These are phyloP conservation scores for Myrmecophaga tridactyla DNA, from an alignment of 2,113 vertebrate genomes.

Conservation along the genomic window DNA sequence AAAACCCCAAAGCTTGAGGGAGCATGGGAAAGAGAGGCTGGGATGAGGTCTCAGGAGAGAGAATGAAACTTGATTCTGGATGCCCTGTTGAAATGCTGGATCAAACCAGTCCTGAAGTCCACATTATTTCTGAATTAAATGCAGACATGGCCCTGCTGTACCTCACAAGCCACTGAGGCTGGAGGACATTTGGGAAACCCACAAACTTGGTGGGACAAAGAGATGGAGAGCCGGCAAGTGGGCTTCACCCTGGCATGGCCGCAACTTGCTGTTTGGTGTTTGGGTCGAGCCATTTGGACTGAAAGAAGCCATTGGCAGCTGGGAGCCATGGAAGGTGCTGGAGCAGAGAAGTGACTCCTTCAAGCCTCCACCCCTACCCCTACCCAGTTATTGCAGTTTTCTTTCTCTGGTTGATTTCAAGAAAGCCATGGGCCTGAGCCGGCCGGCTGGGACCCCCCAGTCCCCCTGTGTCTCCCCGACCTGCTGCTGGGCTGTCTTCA, in stretches of 20 bases:
- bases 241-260: too few relatives aligned
- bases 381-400: too few relatives aligned
- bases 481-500: constrained; percentile 77
- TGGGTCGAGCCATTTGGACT: neutral
- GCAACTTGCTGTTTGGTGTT: neutral
- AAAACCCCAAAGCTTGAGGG: neutral
- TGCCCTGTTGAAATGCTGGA: neutral
- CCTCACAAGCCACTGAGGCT: neutral
- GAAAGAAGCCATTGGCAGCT: neutral
- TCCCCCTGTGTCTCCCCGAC: constrained; percentile 11
- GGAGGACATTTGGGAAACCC: neutral
- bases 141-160: neutral
- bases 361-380: too few relatives aligned
- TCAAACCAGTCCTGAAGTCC: neutral
- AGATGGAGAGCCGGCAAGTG: neutral
- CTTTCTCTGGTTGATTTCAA: neutral
- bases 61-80: neutral
- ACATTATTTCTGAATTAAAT: neutral
- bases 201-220: neutral
- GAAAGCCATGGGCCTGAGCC: neutral
- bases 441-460: constrained; percentile 67
- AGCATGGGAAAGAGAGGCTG: neutral
- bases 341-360: neutral
- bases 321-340: neutral
- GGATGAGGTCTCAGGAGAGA: neutral